These are phyloP conservation scores for Heliconius eleuchia DNA, from an alignment of 1,140 invertebrate genomes.

Conservation along the genomic window DNA sequence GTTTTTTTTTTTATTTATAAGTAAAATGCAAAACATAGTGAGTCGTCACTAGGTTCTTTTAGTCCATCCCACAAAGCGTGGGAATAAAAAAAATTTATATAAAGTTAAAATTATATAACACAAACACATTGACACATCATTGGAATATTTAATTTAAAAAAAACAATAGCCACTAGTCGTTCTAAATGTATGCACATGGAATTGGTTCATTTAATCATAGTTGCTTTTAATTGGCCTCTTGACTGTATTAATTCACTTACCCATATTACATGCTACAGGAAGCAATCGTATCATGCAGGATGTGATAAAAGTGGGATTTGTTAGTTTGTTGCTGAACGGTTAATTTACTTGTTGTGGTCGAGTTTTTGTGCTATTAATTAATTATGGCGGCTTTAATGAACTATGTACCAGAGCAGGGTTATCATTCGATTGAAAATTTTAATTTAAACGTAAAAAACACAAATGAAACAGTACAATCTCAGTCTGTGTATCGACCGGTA, in stretches of 20 bases:
- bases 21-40: too few species aligned
- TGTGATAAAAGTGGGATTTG: slow-evolving; percentile 70
- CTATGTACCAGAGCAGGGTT: slow-evolving; percentile 45
- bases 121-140: not conserved
- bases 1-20: too few species aligned
- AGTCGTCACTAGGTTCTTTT: too few species aligned
- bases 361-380: slow-evolving; percentile 26
- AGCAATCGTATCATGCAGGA: slow-evolving; percentile 61
- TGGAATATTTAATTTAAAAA: not conserved
- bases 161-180: not conserved
- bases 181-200: not conserved
- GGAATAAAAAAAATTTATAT: not conserved
- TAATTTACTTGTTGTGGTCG: slow-evolving; percentile 27
- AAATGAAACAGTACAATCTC: slow-evolving; percentile 33
- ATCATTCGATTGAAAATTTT: slow-evolving; percentile 52
- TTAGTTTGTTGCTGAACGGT: slow-evolving; percentile 22
- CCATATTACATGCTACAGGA: slow-evolving; percentile 58
- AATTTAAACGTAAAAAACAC: slow-evolving; percentile 32
- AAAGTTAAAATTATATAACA: not conserved
- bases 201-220: slow-evolving; percentile 20
- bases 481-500: slow-evolving; percentile 49
- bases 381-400: slow-evolving; percentile 53
- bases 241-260: slow-evolving; percentile 32
- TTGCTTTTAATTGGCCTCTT: slow-evolving; percentile 23
- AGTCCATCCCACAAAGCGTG: too few species aligned